Percentiles rank a stretch among this genome's conserved stretches.
Evolutionary conservation across 2,113 vertebrate species (phyloP).

Genomic region (Heterocephalus glaber): DNA sequence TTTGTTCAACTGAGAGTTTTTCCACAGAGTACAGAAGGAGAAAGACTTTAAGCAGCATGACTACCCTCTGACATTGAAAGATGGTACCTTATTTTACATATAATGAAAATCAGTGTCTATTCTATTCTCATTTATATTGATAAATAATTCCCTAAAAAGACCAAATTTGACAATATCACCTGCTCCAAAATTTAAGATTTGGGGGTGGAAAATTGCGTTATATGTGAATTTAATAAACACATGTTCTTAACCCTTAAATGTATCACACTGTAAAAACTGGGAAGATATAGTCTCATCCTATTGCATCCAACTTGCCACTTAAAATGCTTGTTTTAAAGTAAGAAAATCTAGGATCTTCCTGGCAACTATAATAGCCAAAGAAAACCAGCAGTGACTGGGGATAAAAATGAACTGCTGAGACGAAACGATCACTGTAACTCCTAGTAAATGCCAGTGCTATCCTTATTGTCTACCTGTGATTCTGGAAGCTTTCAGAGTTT

Average conservation of each 20-base stretch:
- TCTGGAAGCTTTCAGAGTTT: neutral
- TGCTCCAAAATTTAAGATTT: neutral
- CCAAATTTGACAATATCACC: neutral
- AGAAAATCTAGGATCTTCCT: slow-evolving; percentile 64
- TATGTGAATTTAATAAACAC: neutral
- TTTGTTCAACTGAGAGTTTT: slow-evolving; percentile 42
- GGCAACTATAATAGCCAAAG: slow-evolving; percentile 61
- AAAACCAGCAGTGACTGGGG: slow-evolving; percentile 30
- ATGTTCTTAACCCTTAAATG: slow-evolving; percentile 44
- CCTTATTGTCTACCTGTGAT: neutral
- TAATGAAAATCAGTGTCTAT: slow-evolving; percentile 39
- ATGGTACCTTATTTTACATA: slow-evolving; percentile 9
- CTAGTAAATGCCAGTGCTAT: slow-evolving; percentile 48
- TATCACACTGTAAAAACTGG: slow-evolving; percentile 14
- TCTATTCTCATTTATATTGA: neutral
- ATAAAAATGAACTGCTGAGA: slow-evolving; percentile 25
- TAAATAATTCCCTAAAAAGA: neutral
- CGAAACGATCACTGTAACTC: neutral
- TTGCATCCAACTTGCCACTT: slow-evolving; percentile 59
- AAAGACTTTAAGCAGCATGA: slow-evolving; percentile 20
- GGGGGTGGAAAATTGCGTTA: slow-evolving; percentile 49
- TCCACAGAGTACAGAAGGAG: neutral
- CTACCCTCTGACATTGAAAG: neutral
- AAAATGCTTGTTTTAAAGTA: slow-evolving; percentile 34
- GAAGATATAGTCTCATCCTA: slow-evolving; percentile 14